Percentiles rank a stretch among this genome's conserved stretches.
phyloP scores from a whole-genome alignment of 2,113 vertebrate genomes.

The Zosterops hypoxanthus region DNA sequence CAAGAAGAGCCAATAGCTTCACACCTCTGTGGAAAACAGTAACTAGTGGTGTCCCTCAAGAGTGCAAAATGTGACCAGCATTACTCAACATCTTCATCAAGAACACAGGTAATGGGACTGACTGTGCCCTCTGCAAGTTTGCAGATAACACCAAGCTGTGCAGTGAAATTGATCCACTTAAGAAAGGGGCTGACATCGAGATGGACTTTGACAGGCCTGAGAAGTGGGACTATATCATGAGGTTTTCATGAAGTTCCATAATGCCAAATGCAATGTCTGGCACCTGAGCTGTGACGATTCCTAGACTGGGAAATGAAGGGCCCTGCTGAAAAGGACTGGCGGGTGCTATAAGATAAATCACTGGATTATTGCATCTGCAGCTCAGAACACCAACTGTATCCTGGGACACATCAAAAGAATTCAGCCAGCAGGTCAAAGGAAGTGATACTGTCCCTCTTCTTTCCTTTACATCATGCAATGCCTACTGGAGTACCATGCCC shows the following conservation, averaged over 20 bases:
- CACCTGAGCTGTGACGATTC: not conserved
- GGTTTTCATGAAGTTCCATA: not conserved
- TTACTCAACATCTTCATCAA: not conserved
- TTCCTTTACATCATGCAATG: not conserved
- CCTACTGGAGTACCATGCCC: not conserved
- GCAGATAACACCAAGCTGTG: not conserved
- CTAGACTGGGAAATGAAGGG: not conserved
- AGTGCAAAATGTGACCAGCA: not conserved
- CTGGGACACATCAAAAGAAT: not conserved
- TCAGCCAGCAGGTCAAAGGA: not conserved
- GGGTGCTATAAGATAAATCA: not conserved
- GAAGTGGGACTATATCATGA: not conserved
- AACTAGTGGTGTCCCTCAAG: not conserved
- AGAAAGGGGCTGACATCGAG: not conserved
- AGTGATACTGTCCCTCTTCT: not conserved
- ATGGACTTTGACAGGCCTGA: not conserved
- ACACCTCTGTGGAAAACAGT: not conserved
- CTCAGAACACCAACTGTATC: not conserved
- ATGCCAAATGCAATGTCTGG: not conserved
- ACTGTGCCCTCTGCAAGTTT: not conserved
- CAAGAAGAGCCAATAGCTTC: not conserved
- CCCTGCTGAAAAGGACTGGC: not conserved
- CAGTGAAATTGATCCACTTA: not conserved
- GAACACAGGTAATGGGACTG: not conserved
- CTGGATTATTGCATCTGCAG: not conserved